phyloP scores from a whole-genome alignment of 2,113 vertebrate species.

The Salvelinus fontinalis region DNA sequence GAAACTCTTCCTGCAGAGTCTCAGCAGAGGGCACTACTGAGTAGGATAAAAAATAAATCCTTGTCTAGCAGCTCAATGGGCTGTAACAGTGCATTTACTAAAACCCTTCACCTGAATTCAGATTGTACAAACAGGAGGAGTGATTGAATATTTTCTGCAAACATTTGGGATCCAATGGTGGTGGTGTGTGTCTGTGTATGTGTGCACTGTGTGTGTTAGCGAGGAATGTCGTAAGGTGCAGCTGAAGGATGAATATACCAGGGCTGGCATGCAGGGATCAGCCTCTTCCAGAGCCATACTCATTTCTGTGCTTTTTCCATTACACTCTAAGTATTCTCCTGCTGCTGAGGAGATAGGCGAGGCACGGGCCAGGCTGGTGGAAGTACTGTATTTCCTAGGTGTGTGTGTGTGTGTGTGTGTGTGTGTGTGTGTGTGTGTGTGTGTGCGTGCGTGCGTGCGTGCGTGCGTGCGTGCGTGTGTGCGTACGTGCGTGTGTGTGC shows the following conservation, averaged over 20 bases:
- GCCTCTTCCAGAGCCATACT: constrained; percentile 24
- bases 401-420: no score
- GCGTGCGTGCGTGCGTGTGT: background rate
- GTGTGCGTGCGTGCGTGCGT: no score
- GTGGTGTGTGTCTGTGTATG: background rate
- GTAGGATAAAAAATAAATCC: background rate
- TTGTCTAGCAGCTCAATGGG: background rate
- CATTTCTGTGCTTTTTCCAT: constrained; percentile 34
- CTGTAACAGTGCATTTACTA: background rate
- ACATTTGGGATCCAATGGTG: background rate
- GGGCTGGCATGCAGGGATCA: constrained; percentile 1
- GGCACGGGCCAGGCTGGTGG: no score
- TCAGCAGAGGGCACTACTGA: constrained; percentile 6
- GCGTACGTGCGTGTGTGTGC: no score
- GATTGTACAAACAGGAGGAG: background rate
- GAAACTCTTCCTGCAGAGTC: background rate
- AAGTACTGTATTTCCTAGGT: background rate
- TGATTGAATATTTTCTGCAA: background rate
- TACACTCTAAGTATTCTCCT: constrained; percentile 2
- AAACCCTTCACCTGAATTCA: constrained; percentile 1
- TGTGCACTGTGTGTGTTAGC: background rate
- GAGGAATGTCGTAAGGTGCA: background rate
- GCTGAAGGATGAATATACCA: constrained; percentile 15
- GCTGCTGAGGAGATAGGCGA: constrained; percentile 11
- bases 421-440: no score